These are phyloP conservation scores for Caretta caretta DNA, from an alignment of 2,113 vertebrate genomes.

Conservation along the genomic window DNA sequence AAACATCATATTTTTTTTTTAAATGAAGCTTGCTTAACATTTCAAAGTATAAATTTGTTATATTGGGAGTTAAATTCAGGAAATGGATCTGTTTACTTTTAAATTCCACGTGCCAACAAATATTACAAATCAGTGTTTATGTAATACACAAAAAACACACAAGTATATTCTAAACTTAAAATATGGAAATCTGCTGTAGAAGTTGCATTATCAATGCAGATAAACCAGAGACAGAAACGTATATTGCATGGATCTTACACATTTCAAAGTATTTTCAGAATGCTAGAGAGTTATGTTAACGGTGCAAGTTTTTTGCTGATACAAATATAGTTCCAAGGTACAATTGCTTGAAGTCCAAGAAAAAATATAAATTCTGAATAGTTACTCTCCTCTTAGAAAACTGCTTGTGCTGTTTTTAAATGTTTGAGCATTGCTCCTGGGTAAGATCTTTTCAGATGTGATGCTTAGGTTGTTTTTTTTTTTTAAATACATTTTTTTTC, in stretches of 20 bases:
- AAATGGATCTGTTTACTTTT: not conserved
- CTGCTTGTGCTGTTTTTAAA: not conserved
- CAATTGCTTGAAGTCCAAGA: not conserved
- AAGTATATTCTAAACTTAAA: not conserved
- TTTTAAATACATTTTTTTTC: not conserved
- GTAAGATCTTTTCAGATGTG: not conserved
- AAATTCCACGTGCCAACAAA: not conserved
- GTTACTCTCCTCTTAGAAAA: not conserved
- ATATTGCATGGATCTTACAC: fast-evolving
- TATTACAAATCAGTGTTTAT: not conserved
- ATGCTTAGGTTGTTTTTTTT: not conserved
- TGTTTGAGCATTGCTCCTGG: not conserved
- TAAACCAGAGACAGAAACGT: not conserved
- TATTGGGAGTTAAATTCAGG: not conserved
- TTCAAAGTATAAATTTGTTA: not conserved
- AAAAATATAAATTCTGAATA: not conserved
- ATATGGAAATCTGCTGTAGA: not conserved
- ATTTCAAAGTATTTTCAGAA: not conserved
- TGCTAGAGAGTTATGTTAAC: fast-evolving
- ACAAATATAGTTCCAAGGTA: not conserved
- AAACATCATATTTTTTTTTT: not conserved
- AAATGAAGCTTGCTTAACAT: fast-evolving
- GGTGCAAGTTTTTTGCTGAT: not conserved
- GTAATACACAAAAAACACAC: not conserved
- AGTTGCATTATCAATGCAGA: fast-evolving